Conservation (phyloP, 2,797 vertebrate species). For the Trachops cirrhosus region DNA sequence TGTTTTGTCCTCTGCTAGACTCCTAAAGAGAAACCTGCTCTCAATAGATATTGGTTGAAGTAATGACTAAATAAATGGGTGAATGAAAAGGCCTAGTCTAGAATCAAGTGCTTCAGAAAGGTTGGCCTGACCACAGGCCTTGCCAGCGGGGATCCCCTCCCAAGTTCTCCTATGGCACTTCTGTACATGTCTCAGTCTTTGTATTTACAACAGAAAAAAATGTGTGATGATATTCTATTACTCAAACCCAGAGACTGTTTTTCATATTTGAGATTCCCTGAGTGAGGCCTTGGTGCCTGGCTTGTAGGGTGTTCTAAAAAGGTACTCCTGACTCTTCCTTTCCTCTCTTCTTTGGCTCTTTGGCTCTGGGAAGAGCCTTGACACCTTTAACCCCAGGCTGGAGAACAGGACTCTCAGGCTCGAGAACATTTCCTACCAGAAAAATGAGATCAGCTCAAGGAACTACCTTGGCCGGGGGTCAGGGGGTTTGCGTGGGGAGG, state of each 20-base stretch:
- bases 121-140: neutral
- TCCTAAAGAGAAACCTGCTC: neutral
- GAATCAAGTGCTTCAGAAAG: neutral
- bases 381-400: neutral
- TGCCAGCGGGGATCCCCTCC: neutral
- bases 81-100: neutral
- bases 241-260: neutral
- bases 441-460: neutral
- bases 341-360: neutral
- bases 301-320: neutral
- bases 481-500: neutral
- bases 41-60: neutral
- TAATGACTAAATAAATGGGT: neutral
- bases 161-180: rapidly evolving
- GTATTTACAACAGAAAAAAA: neutral
- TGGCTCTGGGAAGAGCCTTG: neutral
- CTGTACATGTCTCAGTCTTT: neutral
- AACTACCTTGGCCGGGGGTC: neutral
- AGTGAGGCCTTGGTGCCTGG: neutral
- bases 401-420: neutral
- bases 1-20: neutral
- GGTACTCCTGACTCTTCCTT: neutral
- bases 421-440: neutral
- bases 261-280: neutral
- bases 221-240: neutral